Percentiles rank a stretch among this genome's conserved stretches.
Conservation (phyloP, 2,888 invertebrate species). For the Drosophila cognata region DNA sequence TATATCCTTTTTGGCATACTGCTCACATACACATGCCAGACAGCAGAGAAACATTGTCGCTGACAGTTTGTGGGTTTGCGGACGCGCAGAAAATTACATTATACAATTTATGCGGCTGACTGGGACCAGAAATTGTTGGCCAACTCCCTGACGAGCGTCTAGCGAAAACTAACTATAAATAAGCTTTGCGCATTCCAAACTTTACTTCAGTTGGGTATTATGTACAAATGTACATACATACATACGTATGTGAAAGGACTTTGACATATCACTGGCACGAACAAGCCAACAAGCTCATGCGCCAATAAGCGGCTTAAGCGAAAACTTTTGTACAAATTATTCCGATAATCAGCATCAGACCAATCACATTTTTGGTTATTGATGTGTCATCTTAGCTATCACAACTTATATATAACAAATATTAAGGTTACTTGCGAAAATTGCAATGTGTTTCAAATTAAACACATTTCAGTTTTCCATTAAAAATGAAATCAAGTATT, state of each 20-base stretch:
- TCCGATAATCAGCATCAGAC: conserved; percentile 30
- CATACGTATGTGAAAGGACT: conserved; percentile 6
- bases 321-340: conserved; percentile 38
- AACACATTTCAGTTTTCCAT: neutral
- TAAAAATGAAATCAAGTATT: neutral
- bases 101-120: conserved; percentile 81
- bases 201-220: conserved; percentile 3
- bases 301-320: conserved; percentile 42
- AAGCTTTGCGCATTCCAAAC: conserved; percentile 45
- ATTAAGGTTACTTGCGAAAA: neutral
- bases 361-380: conserved; percentile 12
- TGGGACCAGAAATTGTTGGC: conserved; percentile 58
- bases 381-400: conserved; percentile 11
- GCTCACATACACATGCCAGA: conserved; percentile 65
- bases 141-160: conserved; percentile 43
- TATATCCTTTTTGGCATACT: conserved; percentile 63
- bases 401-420: neutral
- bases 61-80: conserved; percentile 73
- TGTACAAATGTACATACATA: neutral
- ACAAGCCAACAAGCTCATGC: neutral
- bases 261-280: conserved; percentile 29
- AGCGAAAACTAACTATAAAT: conserved; percentile 55
- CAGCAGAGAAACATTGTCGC: conserved; percentile 65
- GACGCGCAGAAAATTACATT: conserved; percentile 71
- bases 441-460: neutral